Conservation (phyloP, 2,113 vertebrate species). For the Bufo bufo region DNA sequence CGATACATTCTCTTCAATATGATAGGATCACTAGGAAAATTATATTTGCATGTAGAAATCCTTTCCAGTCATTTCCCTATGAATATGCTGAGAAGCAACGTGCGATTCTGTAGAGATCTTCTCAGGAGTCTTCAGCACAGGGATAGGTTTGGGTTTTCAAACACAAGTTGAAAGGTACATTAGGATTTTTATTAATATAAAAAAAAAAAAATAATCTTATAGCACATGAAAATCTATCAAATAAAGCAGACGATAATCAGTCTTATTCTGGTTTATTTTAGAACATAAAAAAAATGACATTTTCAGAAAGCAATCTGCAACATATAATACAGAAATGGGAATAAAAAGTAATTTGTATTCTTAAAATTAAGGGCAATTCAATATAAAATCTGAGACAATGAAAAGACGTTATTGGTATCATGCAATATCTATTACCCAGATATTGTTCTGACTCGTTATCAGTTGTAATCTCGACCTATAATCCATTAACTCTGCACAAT, state of each 20-base stretch:
- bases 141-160: no score
- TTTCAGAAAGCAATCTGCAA: slow-evolving; percentile 24
- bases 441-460: background rate
- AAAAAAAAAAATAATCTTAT: no score
- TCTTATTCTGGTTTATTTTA: slow-evolving; percentile 38
- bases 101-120: no score
- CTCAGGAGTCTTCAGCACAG: no score
- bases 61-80: no score
- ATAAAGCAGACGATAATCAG: background rate
- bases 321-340: slow-evolving; percentile 32
- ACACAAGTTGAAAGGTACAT: no score
- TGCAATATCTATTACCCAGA: slow-evolving; percentile 6
- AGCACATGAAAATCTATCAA: no score
- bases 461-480: background rate
- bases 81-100: no score
- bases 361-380: background rate
- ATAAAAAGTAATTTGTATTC: background rate
- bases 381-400: background rate
- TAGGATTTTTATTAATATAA: no score
- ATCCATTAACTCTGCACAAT: background rate
- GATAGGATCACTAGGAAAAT: no score
- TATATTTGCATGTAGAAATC: no score
- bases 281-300: slow-evolving; percentile 49
- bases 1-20: no score
- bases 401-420: background rate